Conservation (phyloP, 2,113 vertebrate genomes). For the Notarius lentiginosus region DNA sequence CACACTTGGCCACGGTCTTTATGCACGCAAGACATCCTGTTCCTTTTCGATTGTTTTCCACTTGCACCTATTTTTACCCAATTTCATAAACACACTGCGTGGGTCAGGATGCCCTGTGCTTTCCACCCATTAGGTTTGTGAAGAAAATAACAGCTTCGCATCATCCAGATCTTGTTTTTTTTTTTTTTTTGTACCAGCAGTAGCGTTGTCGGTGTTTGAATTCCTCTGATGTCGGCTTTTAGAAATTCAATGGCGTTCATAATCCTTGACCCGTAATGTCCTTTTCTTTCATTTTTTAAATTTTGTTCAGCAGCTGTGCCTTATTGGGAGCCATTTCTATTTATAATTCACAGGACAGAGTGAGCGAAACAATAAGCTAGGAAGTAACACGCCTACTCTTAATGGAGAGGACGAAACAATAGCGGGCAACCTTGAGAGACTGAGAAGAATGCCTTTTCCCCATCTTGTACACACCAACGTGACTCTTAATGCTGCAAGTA, state of each 20-base stretch:
- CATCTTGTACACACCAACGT: not conserved
- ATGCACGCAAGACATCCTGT: not conserved
- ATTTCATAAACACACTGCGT: not conserved
- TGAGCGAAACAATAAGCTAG: constrained; percentile 65
- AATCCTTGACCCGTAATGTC: not conserved
- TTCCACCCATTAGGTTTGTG: not conserved
- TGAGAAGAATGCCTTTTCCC: constrained; percentile 19
- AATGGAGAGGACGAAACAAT: constrained; percentile 36
- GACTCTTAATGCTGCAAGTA: not conserved
- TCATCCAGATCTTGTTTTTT: not conserved
- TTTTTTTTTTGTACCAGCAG: not conserved
- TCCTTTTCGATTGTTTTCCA: not conserved
- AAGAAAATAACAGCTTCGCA: not conserved
- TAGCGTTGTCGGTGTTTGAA: not conserved
- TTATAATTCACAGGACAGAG: constrained; percentile 61
- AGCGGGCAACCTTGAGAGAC: constrained; percentile 10
- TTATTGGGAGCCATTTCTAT: constrained; percentile 46
- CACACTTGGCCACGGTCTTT: not conserved
- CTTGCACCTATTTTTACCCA: not conserved
- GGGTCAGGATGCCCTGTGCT: not conserved
- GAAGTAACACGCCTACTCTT: constrained; percentile 63
- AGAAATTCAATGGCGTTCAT: not conserved
- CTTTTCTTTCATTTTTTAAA: not conserved
- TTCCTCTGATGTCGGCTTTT: not conserved
- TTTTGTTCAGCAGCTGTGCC: constrained; percentile 5